Base-by-base conservation (phyloP, 2,113 vertebrate genomes). In the Thunnus thynnus region DNA sequence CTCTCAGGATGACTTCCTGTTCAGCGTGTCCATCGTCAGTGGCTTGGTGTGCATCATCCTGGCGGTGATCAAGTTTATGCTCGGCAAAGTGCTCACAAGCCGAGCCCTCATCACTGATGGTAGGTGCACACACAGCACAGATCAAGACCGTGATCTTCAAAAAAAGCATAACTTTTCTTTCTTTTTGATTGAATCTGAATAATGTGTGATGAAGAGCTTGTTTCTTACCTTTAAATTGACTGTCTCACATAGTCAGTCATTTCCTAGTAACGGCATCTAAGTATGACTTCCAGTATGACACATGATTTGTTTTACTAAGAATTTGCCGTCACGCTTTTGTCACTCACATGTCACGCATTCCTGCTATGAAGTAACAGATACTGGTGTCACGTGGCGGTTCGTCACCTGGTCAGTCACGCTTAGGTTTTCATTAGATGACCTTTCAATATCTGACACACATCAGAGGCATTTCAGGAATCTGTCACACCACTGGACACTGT, bases 51-150 rank as follows among this genome's bases (percentile, higher is more conserved):
- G 98, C 88, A 93, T 96, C 75, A 89, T 93, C 86, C 90, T 99
- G 94, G 96, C 97, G 0, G 94, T 96, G 76, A 80, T 97, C 86
- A 99, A 99, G 93, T 98, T 97, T 82, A 96, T 99, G 97, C 95
- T 99, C 82, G 97, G 98, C 22, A 97, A 94, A 88, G 96, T 98
- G 66, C 96, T 99, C 32, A 99, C 98, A 50, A 99, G 98, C 95
- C 95, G 96, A 87, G 98, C 96, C 1, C 96, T 99, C 77, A 95
- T 99, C 93, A 99, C 98, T 0, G 98, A 99, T 8, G 98, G 98
- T 99, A 91, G 87, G 97, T 94, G 65, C 57, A 41, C 50, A 20
- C 27, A 16, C 36, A 41, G 36, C 36, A 41, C 36, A 10, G 36
- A 41, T 41, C 6, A 41, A 41, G 36, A 41, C 36, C 27, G 27